phyloP scores from a whole-genome alignment of 2,113 vertebrate species.

The Chaetorhynchus papuensis region DNA sequence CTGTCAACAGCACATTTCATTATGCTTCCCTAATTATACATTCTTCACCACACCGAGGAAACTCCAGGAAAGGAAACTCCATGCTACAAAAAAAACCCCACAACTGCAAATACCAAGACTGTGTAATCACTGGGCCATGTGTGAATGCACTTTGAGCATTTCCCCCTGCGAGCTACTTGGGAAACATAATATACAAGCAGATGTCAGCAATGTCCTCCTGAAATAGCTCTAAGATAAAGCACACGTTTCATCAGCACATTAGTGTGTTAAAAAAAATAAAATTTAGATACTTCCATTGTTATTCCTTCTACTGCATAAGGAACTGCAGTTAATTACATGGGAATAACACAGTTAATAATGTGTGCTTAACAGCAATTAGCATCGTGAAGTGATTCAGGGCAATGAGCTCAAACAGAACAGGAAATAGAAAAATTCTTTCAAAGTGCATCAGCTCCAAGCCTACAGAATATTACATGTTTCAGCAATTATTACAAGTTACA shows the following conservation, averaged over 20 bases:
- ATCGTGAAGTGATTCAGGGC: neutral
- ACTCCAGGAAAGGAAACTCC: neutral
- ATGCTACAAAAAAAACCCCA: neutral
- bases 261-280: neutral
- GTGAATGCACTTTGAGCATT: neutral
- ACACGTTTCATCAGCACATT: neutral
- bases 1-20: constrained; percentile 17
- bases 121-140: neutral
- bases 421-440: neutral
- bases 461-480: neutral
- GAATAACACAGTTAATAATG: neutral
- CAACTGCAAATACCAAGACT: neutral
- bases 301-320: neutral
- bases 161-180: neutral
- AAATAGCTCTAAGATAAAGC: neutral
- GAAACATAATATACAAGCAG: neutral
- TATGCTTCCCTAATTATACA: constrained; percentile 9
- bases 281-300: neutral
- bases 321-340: neutral
- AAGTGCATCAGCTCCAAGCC: neutral
- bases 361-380: neutral
- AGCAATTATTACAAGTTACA: neutral
- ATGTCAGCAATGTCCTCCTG: neutral
- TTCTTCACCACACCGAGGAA: neutral
- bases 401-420: neutral